phyloP scores from a whole-genome alignment of 2,888 invertebrate species.

The Nemotelus pantherinus region DNA sequence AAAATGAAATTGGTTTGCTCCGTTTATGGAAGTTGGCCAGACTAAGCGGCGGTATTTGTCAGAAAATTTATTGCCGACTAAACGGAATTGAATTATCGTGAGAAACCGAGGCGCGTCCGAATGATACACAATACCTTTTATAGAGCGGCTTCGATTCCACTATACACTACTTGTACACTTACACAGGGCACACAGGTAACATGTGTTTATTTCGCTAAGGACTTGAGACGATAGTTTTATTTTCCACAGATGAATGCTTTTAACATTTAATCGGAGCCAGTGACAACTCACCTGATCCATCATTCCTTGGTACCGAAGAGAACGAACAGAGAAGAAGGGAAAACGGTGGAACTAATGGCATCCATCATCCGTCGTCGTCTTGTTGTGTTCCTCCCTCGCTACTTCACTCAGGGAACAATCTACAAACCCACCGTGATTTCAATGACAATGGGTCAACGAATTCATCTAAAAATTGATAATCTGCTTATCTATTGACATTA shows the following conservation, averaged over 20 bases:
- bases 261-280: too few relatives aligned
- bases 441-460: slow-evolving; percentile 6
- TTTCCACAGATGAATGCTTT: too few relatives aligned
- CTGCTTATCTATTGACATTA: slow-evolving; percentile 1
- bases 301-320: neutral
- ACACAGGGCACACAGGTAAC: too few relatives aligned
- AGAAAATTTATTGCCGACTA: slow-evolving; percentile 30
- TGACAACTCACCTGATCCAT: neutral
- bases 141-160: too few relatives aligned
- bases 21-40: slow-evolving; percentile 22
- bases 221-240: too few relatives aligned
- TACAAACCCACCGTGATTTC: neutral
- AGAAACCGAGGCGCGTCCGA: slow-evolving; percentile 18
- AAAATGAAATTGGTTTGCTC: slow-evolving; percentile 25
- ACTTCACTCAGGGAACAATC: neutral
- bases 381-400: neutral
- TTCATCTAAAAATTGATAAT: slow-evolving; percentile 22
- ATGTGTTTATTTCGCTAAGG: too few relatives aligned
- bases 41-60: slow-evolving; percentile 30
- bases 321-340: neutral
- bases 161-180: too few relatives aligned
- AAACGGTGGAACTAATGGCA: slow-evolving; percentile 1
- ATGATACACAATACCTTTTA: neutral
- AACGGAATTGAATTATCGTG: slow-evolving; percentile 39
- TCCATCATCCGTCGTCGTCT: neutral